Evolutionary conservation across 2,888 invertebrate genomes (phyloP).

Genomic region (Eristalinus aeneus): DNA sequence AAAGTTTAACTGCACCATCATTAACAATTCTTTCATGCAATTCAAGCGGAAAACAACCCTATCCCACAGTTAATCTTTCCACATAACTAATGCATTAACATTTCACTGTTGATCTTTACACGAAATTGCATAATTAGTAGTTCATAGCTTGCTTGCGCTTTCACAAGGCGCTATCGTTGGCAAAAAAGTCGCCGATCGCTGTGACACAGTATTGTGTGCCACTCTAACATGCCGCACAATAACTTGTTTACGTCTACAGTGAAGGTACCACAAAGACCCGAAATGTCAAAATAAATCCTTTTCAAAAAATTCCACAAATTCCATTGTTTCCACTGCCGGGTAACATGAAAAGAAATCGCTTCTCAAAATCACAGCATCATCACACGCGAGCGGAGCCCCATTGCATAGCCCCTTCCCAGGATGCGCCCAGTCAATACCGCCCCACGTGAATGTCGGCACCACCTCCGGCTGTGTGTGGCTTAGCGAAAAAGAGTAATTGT

Average conservation of each 20-base stretch:
- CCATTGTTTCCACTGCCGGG: constrained; percentile 25
- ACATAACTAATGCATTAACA: neutral
- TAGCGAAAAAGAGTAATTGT: constrained; percentile 56
- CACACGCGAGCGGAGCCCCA: constrained; percentile 41
- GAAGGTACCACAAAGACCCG: constrained; percentile 47
- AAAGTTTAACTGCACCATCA: neutral
- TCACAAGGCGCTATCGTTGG: constrained; percentile 32
- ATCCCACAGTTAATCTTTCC: neutral
- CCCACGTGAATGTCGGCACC: constrained; percentile 8
- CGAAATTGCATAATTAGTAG: constrained; percentile 39
- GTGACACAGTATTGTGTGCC: constrained; percentile 30
- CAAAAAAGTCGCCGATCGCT: neutral
- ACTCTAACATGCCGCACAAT: neutral
- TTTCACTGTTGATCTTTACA: neutral
- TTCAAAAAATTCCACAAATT: constrained; percentile 38
- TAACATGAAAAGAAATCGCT: constrained; percentile 36
- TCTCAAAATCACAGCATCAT: constrained; percentile 18
- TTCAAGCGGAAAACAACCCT: neutral
- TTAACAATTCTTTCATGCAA: neutral
- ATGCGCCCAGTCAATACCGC: constrained; percentile 21
- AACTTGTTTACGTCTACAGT: neutral
- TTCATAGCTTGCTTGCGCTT: constrained; percentile 50
- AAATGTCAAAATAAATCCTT: constrained; percentile 50
- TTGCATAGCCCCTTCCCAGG: constrained; percentile 10
- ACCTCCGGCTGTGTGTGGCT: constrained; percentile 31